phyloP scores from a whole-genome alignment of 2,113 vertebrate species.

The Notothenia coriiceps region DNA sequence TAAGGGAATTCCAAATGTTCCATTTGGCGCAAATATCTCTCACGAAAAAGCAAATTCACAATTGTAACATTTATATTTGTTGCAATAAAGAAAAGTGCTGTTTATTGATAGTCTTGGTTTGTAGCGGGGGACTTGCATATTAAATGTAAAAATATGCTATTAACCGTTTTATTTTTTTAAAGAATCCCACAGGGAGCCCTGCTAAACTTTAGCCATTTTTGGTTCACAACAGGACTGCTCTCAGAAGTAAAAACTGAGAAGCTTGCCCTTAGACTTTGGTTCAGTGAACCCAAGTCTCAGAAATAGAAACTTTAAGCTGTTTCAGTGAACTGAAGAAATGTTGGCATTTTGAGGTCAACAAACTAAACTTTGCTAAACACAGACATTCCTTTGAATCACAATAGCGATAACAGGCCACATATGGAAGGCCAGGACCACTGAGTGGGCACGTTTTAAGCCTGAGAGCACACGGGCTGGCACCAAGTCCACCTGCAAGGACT shows the following conservation, averaged over 20 bases:
- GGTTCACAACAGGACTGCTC: not conserved
- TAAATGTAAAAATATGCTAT: not conserved
- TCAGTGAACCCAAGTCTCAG: slow-evolving; percentile 34
- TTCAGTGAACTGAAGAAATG: slow-evolving; percentile 8
- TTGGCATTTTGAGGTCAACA: not conserved
- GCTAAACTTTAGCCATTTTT: not conserved
- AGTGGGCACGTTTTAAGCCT: not conserved
- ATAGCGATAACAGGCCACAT: not conserved
- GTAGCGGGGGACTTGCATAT: not conserved
- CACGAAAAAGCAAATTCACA: not conserved
- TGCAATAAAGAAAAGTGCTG: not conserved
- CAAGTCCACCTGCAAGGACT: slow-evolving; percentile 26
- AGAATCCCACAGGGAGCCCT: not conserved
- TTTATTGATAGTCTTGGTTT: not conserved
- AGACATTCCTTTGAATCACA: slow-evolving; percentile 13
- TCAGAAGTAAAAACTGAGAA: slow-evolving; percentile 44
- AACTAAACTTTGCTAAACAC: not conserved
- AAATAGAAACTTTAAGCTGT: not conserved
- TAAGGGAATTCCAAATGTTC: not conserved
- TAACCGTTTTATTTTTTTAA: not conserved
- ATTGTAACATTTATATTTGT: not conserved
- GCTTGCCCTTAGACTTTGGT: not conserved
- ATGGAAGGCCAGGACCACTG: not conserved
- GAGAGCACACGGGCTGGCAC: slow-evolving; percentile 11
- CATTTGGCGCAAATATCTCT: not conserved